Conservation (phyloP, 2,113 vertebrate species). For the Sardina pilchardus region DNA sequence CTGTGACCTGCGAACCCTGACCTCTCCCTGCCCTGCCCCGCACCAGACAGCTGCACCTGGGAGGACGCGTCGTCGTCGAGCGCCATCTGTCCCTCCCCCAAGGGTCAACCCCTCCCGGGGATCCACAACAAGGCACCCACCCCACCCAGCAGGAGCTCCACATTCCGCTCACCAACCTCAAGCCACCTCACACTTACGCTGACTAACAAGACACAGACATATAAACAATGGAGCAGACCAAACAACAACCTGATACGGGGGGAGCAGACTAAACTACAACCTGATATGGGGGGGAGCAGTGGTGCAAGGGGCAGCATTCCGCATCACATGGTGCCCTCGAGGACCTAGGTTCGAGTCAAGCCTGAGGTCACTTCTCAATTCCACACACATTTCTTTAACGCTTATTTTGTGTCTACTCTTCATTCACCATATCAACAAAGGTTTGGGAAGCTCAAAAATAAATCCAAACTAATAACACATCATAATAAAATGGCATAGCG, state of each 20-base stretch:
- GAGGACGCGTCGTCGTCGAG: background rate
- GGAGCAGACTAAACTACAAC: background rate
- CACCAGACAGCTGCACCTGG: constrained; percentile 2
- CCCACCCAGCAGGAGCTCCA: background rate
- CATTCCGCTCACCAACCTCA: background rate
- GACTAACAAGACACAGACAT: constrained; percentile 6
- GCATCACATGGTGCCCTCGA: too few species aligned
- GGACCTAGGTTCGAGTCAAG: too few species aligned
- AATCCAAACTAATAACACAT: background rate
- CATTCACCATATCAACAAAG: too few species aligned
- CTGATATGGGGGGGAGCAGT: background rate
- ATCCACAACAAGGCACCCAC: background rate
- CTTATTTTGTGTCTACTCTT: too few species aligned
- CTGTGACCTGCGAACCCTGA: background rate
- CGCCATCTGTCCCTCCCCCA: constrained; percentile 6
- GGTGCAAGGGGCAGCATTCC: too few species aligned
- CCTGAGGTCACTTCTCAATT: too few species aligned
- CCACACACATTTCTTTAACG: too few species aligned
- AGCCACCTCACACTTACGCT: background rate
- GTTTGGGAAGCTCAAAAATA: too few species aligned
- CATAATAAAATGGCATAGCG: background rate
- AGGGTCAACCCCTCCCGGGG: background rate
- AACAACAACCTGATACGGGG: background rate
- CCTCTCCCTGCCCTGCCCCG: background rate
- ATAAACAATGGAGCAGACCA: background rate